Evolutionary conservation across 2,113 vertebrate species (phyloP).

Genomic region (Callithrix jacchus): DNA sequence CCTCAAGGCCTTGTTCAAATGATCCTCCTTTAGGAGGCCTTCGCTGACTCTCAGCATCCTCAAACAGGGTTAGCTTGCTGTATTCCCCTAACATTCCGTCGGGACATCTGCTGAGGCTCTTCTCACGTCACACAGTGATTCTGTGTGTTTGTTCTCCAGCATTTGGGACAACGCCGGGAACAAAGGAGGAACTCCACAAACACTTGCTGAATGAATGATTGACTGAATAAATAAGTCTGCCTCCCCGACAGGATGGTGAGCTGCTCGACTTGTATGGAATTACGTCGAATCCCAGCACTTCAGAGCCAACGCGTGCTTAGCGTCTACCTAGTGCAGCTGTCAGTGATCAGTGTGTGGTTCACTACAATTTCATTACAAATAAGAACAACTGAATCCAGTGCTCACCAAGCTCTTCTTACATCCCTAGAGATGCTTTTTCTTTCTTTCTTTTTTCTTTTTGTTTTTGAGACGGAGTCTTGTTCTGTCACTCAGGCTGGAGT

Average conservation of each 20-base stretch:
- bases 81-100: too few species aligned
- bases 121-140: neutral
- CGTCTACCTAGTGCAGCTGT: neutral
- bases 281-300: neutral
- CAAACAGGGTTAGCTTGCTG: neutral
- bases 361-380: neutral
- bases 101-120: neutral
- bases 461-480: too few species aligned
- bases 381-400: too few species aligned
- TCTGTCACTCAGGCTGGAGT: too few species aligned
- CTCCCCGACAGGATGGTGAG: neutral
- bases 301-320: accelerated
- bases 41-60: neutral
- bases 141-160: neutral
- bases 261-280: neutral
- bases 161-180: neutral
- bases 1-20: slow-evolving; percentile 2
- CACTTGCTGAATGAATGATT: neutral
- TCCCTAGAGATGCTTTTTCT: neutral
- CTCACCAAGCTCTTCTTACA: neutral
- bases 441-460: too few species aligned
- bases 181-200: neutral
- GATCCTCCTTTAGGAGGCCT: neutral
- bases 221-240: neutral
- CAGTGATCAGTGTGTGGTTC: neutral